A percentile compares a stretch with the other conserved stretches of the same genome.
Conservation (phyloP, 2,888 invertebrate genomes). For the Hypomecis atomaria region DNA sequence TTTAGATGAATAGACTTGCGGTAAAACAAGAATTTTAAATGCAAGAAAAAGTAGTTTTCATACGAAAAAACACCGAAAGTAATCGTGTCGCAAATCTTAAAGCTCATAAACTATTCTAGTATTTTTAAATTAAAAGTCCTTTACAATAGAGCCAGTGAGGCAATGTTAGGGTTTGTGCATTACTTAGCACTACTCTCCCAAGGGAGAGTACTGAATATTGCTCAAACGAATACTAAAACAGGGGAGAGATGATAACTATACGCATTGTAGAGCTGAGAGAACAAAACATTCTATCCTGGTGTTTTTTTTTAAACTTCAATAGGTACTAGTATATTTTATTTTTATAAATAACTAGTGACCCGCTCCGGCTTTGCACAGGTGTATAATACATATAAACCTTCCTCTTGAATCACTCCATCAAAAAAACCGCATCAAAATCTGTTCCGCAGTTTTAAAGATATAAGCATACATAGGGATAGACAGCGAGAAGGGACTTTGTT, state of each 20-base stretch:
- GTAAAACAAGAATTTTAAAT: neutral
- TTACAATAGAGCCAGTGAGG: conserved; percentile 6
- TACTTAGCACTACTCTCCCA: conserved; percentile 14
- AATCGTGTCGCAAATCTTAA: conserved; percentile 18
- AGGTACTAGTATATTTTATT: no score
- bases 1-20: no score
- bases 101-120: neutral
- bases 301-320: neutral
- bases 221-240: conserved; percentile 8
- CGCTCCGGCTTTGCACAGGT: no score
- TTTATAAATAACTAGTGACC: no score
- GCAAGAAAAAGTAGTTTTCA: neutral
- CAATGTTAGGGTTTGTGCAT: conserved; percentile 27
- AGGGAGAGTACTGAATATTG: conserved; percentile 15
- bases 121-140: conserved; percentile 20
- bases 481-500: no score
- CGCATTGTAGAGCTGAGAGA: neutral
- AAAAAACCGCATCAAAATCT: no score
- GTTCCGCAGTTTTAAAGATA: no score
- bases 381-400: no score
- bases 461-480: no score
- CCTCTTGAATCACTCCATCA: no score
- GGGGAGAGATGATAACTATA: conserved; percentile 11
- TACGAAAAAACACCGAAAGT: neutral
- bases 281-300: neutral